These are phyloP conservation scores for Leptopilina clavipes DNA, from an alignment of 1,140 invertebrate genomes.

Conservation along the genomic window DNA sequence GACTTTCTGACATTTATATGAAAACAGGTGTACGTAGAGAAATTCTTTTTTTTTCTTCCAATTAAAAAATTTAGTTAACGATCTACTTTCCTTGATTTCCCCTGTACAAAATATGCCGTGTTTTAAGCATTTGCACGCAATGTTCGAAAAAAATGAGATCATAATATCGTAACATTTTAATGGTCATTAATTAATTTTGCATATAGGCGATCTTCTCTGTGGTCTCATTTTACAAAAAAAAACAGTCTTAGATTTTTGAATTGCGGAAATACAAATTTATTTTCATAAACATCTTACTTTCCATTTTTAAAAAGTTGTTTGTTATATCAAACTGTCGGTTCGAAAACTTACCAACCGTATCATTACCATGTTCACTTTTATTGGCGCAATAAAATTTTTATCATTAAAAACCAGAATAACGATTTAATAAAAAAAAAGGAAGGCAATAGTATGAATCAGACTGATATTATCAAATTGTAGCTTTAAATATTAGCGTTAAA, in stretches of 20 bases:
- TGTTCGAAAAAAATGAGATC: not conserved
- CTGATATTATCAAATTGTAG: not conserved
- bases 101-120: not conserved
- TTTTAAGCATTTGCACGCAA: not conserved
- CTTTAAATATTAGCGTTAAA: not conserved
- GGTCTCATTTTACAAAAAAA: not conserved
- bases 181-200: not conserved
- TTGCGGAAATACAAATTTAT: conserved; percentile 9
- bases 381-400: not conserved
- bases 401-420: not conserved
- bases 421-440: not conserved
- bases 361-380: conserved; percentile 12
- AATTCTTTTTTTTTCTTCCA: not conserved
- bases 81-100: not conserved
- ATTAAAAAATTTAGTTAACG: not conserved
- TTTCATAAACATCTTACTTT: conserved; percentile 13
- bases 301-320: conserved; percentile 2
- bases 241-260: not conserved
- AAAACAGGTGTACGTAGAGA: not conserved
- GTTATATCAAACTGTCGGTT: not conserved
- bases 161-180: conserved; percentile 5
- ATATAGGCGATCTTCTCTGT: not conserved
- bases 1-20: no score
- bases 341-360: conserved; percentile 1
- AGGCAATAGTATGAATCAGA: not conserved